Evolutionary conservation across 2,888 invertebrate species (phyloP), one percentile per base, ranked within the genome.

Genomic region (Andrena fulva): DNA sequence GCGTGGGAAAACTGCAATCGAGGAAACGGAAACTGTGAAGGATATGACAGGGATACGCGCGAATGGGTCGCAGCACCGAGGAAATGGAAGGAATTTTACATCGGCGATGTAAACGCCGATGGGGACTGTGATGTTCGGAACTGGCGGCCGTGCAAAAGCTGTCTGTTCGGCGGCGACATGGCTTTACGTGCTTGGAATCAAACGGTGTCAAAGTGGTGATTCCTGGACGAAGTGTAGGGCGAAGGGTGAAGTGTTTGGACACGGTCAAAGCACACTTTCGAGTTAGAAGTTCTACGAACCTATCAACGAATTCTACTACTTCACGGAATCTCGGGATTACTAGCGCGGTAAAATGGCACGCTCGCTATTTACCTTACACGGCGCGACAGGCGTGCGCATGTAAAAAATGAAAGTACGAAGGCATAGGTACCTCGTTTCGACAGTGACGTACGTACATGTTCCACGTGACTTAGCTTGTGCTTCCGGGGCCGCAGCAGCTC

Each of bases 61-160:
- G 20, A 16, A 56, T 24, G 24, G 12, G 16, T 10, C 33, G 12
- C 56, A 68, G 10, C 33, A 4, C 7, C 3, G 54, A 42, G 66
- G 56, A 68, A 72, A 78, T 24, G 60, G 59, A 59, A 70, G 52
- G 79, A 72, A 71, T 62, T 80, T 72, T 78, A 71, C 72, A 60
- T 72, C 52, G 42, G 12, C 31, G 48, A n/a, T 35, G 69, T 69
- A 59, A 27, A 54, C 42, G 50, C 10, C 60, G 77, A 76, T 75
- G 67, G 62, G 62, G 52, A 29, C 29, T 16, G 48, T 48, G 8
- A 48, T 27, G 16, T 31, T 50, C 31, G 62, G 62, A 71, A 62
- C 62, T 50, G 62, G 33, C 60, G 48, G 62, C 33, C 60, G 48
- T 64, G 27, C 52, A 27, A 42, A 42, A 29, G 12, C 29, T 52